Percentiles rank a stretch among this genome's conserved stretches.
Evolutionary conservation across 2,113 vertebrate species (phyloP).

Genomic region (Tenebrosternarchus preto): DNA sequence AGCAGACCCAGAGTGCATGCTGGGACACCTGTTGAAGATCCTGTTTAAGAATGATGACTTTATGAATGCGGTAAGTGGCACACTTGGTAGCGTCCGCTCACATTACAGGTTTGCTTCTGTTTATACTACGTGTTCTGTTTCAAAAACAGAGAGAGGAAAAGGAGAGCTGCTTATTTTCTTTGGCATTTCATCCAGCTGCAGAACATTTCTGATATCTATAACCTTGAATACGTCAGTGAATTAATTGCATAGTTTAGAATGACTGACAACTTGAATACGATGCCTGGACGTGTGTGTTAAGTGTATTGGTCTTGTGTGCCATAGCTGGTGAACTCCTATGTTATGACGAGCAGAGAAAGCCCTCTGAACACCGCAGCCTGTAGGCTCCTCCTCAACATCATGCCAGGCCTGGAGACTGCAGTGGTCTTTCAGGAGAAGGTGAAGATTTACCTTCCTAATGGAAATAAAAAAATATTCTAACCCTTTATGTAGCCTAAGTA

Average conservation of each 20-base stretch:
- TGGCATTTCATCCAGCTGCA: too few relatives aligned
- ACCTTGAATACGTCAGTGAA: too few relatives aligned
- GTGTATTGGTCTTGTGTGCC: not conserved
- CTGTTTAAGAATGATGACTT: constrained; percentile 99
- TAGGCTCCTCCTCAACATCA: constrained; percentile 93
- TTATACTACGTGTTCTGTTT: too few relatives aligned
- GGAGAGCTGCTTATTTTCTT: too few relatives aligned
- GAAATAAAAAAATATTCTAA: too few relatives aligned
- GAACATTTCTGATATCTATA: too few relatives aligned
- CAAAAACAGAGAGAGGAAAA: too few relatives aligned
- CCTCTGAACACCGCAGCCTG: constrained; percentile 92
- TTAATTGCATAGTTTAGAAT: not conserved
- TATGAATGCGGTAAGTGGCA: constrained; percentile 90
- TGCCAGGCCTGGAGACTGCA: constrained; percentile 96
- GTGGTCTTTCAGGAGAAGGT: constrained; percentile 99
- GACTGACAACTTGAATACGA: not conserved
- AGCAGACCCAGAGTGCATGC: constrained; percentile 94
- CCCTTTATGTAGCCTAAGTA: too few relatives aligned
- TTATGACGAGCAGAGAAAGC: constrained; percentile 97
- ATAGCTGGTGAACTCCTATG: constrained; percentile 95
- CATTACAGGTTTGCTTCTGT: too few relatives aligned
- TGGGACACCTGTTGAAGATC: constrained; percentile 95
- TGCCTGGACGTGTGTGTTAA: not conserved
- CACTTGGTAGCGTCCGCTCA: not conserved
- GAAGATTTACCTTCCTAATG: not conserved